Evolutionary conservation across 2,113 vertebrate genomes (phyloP).

Genomic region (Pseudois nayaur): DNA sequence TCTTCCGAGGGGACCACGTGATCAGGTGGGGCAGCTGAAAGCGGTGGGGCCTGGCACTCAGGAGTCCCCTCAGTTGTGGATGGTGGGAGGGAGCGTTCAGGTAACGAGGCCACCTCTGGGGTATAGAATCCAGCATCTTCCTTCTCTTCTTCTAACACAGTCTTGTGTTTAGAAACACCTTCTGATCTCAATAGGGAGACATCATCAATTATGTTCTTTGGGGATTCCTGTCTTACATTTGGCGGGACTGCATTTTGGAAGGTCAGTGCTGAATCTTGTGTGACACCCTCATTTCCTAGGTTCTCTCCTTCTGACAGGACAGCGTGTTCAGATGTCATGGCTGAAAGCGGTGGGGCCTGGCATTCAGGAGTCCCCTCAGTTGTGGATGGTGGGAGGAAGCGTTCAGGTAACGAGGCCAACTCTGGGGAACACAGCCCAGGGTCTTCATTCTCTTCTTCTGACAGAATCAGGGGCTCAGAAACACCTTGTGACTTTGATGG

Average conservation of each 20-base stretch:
- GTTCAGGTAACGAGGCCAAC: neutral
- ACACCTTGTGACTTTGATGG: neutral
- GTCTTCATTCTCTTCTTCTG: conserved; percentile 43
- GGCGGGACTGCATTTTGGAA: neutral
- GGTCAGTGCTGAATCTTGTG: neutral
- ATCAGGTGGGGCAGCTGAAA: neutral
- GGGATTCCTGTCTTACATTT: neutral
- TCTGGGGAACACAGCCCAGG: neutral
- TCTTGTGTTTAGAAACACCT: neutral
- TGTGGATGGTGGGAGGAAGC: neutral
- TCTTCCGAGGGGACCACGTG: neutral
- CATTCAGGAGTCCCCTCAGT: neutral
- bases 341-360: neutral
- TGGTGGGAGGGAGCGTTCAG: neutral
- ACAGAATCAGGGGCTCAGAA: neutral
- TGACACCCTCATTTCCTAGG: neutral
- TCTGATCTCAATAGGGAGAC: neutral
- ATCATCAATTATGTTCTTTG: neutral
- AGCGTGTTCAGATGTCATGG: neutral
- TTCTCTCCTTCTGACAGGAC: neutral
- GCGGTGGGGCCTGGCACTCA: neutral
- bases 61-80: neutral
- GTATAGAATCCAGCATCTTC: neutral
- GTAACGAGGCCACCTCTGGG: neutral
- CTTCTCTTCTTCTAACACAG: conserved; percentile 18